These are phyloP conservation scores for Actias luna DNA, from an alignment of 2,888 invertebrate species.

Conservation along the genomic window DNA sequence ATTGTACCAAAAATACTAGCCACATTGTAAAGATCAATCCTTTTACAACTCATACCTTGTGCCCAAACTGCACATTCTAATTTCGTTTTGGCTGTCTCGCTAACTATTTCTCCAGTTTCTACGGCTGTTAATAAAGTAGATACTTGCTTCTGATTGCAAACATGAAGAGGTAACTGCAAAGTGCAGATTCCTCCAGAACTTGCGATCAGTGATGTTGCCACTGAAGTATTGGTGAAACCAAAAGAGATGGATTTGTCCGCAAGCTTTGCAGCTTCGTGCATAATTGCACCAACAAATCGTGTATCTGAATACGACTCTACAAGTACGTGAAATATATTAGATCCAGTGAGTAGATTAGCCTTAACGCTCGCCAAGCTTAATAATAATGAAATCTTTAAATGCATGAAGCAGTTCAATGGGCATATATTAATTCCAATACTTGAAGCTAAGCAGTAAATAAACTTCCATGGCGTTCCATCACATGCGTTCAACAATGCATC, in stretches of 20 bases:
- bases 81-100: constrained; percentile 43
- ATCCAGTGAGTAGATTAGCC: constrained; percentile 48
- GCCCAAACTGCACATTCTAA: constrained; percentile 67
- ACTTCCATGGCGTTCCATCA: constrained; percentile 62
- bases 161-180: constrained; percentile 62
- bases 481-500: constrained; percentile 52
- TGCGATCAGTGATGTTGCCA: constrained; percentile 48
- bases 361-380: constrained; percentile 67
- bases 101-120: constrained; percentile 55
- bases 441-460: constrained; percentile 69
- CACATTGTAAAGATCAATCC: constrained; percentile 54
- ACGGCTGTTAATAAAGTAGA: constrained; percentile 51
- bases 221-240: constrained; percentile 48
- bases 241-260: constrained; percentile 50
- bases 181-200: constrained; percentile 63
- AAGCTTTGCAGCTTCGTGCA: constrained; percentile 58
- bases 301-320: constrained; percentile 61
- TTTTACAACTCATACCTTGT: constrained; percentile 66
- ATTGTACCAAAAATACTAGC: constrained; percentile 64
- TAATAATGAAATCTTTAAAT: constrained; percentile 64
- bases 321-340: constrained; percentile 61
- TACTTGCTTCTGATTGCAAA: constrained; percentile 59
- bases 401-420: constrained; percentile 68
- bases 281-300: constrained; percentile 54
- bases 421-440: constrained; percentile 60